A percentile compares a stretch with the other conserved stretches of the same genome.
Conservation (phyloP, 2,113 vertebrate genomes). For the Saguinus midas region DNA sequence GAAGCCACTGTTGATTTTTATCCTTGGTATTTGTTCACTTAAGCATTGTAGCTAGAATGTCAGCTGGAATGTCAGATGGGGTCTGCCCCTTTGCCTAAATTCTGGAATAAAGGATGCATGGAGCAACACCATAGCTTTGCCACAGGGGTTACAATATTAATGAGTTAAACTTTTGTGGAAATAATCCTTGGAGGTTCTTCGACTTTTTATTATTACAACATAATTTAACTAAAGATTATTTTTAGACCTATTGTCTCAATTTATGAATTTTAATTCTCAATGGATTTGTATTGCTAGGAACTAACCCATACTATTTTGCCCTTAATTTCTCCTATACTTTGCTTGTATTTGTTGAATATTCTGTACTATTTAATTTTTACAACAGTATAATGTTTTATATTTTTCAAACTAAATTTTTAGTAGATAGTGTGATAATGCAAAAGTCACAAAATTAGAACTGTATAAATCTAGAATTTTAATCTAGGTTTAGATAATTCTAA, state of each 20-base stretch:
- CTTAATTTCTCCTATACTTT: neutral
- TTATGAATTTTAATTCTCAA: neutral
- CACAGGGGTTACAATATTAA: neutral
- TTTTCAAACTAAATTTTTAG: neutral
- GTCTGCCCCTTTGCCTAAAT: neutral
- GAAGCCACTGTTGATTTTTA: neutral
- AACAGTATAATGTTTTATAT: neutral
- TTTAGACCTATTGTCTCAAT: neutral
- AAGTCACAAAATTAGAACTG: neutral
- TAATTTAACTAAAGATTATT: neutral
- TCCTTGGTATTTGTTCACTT: neutral
- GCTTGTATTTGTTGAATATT: neutral
- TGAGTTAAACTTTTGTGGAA: neutral
- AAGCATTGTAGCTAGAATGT: neutral
- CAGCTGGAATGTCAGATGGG: neutral
- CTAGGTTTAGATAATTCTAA: neutral
- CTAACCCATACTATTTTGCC: neutral
- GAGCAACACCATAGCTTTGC: neutral
- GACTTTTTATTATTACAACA: neutral
- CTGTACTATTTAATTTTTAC: neutral
- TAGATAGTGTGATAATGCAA: neutral
- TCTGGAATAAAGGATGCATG: neutral
- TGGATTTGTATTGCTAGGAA: neutral
- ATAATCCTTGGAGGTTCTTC: neutral
- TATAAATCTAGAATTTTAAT: neutral